Conservation (phyloP, 1,140 invertebrate genomes). For the Hyles euphorbiae region DNA sequence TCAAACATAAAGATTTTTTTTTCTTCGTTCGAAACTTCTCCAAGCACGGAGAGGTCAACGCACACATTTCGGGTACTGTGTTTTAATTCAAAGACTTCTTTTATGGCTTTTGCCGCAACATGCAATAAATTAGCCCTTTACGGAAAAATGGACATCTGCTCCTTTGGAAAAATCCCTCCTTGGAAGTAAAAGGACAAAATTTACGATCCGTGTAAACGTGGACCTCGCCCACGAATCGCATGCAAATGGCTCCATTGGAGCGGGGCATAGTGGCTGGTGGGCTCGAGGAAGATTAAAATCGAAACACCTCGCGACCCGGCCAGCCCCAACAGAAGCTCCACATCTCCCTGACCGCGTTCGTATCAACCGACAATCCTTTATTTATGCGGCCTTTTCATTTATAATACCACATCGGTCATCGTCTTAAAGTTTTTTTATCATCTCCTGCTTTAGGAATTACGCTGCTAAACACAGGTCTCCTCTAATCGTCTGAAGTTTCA, state of each 20-base stretch:
- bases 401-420: too few relatives aligned
- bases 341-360: too few relatives aligned
- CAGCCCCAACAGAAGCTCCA: too few relatives aligned
- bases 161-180: slow-evolving; percentile 59
- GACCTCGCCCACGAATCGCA: slow-evolving; percentile 58
- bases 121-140: slow-evolving; percentile 64
- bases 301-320: slow-evolving; percentile 41
- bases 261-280: slow-evolving; percentile 31
- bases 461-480: too few relatives aligned
- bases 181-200: slow-evolving; percentile 69
- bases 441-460: too few relatives aligned
- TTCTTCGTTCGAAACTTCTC: not conserved
- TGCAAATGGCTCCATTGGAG: slow-evolving; percentile 67
- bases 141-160: slow-evolving; percentile 67
- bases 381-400: too few relatives aligned
- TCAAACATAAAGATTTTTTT: slow-evolving; percentile 14
- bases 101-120: slow-evolving; percentile 50
- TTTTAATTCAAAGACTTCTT: slow-evolving; percentile 49
- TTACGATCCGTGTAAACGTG: slow-evolving; percentile 65
- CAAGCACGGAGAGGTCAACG: slow-evolving; percentile 30
- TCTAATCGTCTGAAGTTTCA: too few relatives aligned
- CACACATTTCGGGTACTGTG: slow-evolving; percentile 35
- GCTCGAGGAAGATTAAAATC: slow-evolving; percentile 49
- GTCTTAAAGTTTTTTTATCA: too few relatives aligned
- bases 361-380: too few relatives aligned